phyloP scores from a whole-genome alignment of 2,888 invertebrate species.

The Drosophila tripunctata region DNA sequence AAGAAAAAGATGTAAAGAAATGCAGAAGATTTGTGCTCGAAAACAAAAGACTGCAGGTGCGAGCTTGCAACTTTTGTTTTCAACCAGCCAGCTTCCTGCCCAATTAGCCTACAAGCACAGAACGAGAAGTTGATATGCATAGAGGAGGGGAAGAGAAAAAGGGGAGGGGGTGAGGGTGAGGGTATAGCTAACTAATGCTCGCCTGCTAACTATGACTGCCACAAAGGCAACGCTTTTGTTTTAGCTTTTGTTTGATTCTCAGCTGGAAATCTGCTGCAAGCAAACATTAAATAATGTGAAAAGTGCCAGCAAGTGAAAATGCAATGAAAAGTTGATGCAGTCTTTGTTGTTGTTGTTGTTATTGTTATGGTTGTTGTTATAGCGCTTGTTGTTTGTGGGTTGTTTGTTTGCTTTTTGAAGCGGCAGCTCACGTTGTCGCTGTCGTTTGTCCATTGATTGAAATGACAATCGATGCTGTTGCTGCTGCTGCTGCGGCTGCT shows the following conservation, averaged over 20 bases:
- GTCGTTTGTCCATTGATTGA: conserved; percentile 71
- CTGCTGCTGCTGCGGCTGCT: conserved; percentile 5
- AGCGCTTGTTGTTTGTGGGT: conserved; percentile 33
- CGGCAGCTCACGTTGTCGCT: conserved; percentile 43
- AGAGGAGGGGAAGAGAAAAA: not conserved
- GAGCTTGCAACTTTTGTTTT: conserved; percentile 68
- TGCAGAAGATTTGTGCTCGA: conserved; percentile 6
- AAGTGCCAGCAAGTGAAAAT: conserved; percentile 73
- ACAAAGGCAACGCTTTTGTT: conserved; percentile 33
- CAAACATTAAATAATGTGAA: conserved; percentile 75
- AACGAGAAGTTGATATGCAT: not conserved
- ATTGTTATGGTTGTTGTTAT: conserved; percentile 20
- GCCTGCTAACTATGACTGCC: conserved; percentile 4
- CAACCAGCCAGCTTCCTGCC: conserved; percentile 43
- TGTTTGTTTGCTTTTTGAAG: conserved; percentile 48
- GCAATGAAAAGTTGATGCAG: conserved; percentile 68
- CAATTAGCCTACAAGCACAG: conserved; percentile 59
- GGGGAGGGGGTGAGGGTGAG: not conserved
- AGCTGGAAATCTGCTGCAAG: conserved; percentile 40
- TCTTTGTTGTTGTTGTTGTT: conserved; percentile 4
- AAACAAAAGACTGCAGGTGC: conserved; percentile 62
- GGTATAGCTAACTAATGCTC: not conserved
- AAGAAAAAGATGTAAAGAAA: not conserved
- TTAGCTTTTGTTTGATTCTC: conserved; percentile 27
- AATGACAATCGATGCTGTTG: conserved; percentile 67